A percentile compares a stretch with the other conserved stretches of the same genome.
These are phyloP conservation scores for Antechinus flavipes DNA, from an alignment of 2,113 vertebrate species.

Conservation along the genomic window DNA sequence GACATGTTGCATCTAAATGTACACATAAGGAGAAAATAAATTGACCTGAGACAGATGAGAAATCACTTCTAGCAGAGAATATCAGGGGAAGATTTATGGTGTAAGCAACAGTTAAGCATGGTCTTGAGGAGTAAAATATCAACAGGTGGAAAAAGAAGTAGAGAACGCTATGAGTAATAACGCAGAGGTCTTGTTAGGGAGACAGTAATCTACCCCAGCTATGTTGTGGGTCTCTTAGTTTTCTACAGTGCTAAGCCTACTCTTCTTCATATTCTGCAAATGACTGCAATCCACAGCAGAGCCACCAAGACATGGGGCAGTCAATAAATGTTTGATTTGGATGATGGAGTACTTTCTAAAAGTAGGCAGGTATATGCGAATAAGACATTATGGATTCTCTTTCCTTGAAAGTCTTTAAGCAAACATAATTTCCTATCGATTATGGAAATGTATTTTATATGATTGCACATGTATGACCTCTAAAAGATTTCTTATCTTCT, in stretches of 20 bases:
- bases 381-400: neutral
- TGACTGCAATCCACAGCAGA: neutral
- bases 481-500: neutral
- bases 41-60: neutral
- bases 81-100: neutral
- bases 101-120: neutral
- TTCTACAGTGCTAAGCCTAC: neutral
- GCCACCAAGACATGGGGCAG: neutral
- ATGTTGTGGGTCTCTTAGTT: neutral
- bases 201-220: neutral
- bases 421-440: neutral
- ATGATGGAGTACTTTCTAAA: neutral
- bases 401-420: neutral
- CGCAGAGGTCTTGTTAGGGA: neutral
- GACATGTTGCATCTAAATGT: neutral
- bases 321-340: neutral
- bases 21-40: neutral
- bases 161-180: neutral
- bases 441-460: neutral
- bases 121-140: neutral
- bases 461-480: neutral
- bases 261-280: neutral
- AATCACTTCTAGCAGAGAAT: neutral
- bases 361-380: neutral
- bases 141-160: neutral